Conservation (phyloP, 30 jellyfish, hydroid and myxozoan genomes). For the Catostylus mosaicus region DNA sequence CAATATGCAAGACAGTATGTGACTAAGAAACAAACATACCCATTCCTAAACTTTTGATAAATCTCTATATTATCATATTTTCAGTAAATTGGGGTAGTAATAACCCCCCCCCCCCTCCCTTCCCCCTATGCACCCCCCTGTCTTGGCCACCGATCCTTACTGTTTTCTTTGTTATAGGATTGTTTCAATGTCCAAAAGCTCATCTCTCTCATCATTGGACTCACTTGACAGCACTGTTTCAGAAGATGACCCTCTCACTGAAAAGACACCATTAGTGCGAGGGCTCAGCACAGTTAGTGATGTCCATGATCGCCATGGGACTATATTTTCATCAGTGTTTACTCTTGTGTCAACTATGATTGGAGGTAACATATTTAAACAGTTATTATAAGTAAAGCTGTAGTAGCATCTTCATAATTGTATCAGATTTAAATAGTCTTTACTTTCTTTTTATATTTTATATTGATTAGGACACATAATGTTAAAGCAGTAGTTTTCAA, state of each 20-base stretch:
- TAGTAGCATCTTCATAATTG: too few species aligned
- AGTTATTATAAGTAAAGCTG: too few species aligned
- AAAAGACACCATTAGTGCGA: constrained; percentile 43
- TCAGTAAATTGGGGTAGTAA: neutral
- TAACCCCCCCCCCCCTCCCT: too few species aligned
- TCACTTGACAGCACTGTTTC: constrained; percentile 34
- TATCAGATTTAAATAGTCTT: too few species aligned
- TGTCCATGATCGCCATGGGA: constrained; percentile 68
- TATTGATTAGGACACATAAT: too few species aligned
- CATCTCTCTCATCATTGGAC: constrained; percentile 42
- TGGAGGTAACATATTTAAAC: too few species aligned
- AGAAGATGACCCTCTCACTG: constrained; percentile 49
- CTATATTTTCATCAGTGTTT: constrained; percentile 85
- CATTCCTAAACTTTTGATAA: neutral
- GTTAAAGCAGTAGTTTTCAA: too few species aligned
- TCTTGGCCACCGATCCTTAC: too few species aligned
- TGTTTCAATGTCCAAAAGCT: constrained; percentile 13
- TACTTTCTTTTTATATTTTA: too few species aligned
- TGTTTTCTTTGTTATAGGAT: constrained; percentile 1
- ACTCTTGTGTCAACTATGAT: constrained; percentile 97
- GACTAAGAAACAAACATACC: neutral
- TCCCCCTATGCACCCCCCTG: neutral
- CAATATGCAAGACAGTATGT: neutral
- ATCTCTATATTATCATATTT: neutral
- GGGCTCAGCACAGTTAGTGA: constrained; percentile 51